Conservation (phyloP, 2,797 vertebrate species). For the Botia almorhae region DNA sequence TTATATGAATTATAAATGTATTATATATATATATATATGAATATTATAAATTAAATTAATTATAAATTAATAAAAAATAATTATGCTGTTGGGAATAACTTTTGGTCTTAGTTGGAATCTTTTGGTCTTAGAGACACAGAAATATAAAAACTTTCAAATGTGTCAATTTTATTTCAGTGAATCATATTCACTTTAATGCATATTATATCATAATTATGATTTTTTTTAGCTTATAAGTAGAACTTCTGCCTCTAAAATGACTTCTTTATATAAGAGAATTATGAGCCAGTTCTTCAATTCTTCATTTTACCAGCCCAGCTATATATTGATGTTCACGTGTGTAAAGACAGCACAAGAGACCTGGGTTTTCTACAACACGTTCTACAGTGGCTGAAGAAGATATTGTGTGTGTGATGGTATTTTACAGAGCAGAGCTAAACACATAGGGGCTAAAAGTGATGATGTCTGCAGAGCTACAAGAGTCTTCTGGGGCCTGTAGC, state of each 20-base stretch:
- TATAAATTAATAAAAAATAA: too few relatives aligned
- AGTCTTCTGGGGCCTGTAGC: conserved; percentile 66
- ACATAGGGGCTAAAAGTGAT: conserved; percentile 32
- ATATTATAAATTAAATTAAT: too few relatives aligned
- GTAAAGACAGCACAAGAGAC: background rate
- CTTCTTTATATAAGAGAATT: background rate
- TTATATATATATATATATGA: too few relatives aligned
- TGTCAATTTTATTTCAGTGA: background rate
- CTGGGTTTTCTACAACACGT: conserved; percentile 2
- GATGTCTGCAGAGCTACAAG: conserved; percentile 52
- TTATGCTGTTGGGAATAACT: too few relatives aligned
- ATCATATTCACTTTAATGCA: background rate
- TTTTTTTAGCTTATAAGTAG: background rate
- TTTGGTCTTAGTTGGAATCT: background rate
- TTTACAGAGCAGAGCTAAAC: conserved; percentile 21
- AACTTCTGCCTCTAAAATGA: background rate
- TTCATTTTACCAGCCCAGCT: background rate
- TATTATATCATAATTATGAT: background rate
- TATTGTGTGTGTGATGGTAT: conserved; percentile 6
- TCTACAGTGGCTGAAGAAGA: conserved; percentile 5
- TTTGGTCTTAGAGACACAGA: background rate
- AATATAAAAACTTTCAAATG: too few relatives aligned
- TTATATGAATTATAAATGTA: too few relatives aligned
- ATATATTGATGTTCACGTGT: background rate
- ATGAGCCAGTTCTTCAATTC: background rate